Evolutionary conservation across 2,113 vertebrate species (phyloP).

Genomic region (Vidua chalybeata): DNA sequence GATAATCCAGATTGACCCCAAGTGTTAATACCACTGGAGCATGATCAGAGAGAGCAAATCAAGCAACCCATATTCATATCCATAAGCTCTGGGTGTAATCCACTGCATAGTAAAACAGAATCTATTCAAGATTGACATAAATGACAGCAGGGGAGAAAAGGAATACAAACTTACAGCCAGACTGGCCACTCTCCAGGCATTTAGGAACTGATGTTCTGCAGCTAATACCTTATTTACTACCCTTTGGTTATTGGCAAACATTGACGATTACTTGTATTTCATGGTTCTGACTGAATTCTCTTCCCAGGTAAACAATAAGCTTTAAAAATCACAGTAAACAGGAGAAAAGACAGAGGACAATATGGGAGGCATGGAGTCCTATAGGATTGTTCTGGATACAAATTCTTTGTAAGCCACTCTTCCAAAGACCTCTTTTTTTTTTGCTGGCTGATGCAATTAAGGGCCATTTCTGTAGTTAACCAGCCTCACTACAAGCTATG

Average conservation of each 20-base stretch:
- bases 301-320: constrained; percentile 29
- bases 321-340: neutral
- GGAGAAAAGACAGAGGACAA: neutral
- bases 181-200: constrained; percentile 35
- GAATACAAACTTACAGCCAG: neutral
- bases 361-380: neutral
- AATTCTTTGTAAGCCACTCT: neutral
- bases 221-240: constrained; percentile 31
- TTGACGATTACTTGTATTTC: neutral
- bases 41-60: constrained; percentile 59
- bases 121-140: constrained; percentile 58
- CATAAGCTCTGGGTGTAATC: constrained; percentile 60
- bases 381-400: neutral
- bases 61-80: constrained; percentile 56
- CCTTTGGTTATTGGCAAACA: constrained; percentile 17
- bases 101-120: constrained; percentile 46
- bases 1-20: constrained; percentile 68
- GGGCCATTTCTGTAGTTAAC: neutral
- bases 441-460: neutral
- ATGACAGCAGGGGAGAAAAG: constrained; percentile 32
- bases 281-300: neutral
- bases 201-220: constrained; percentile 11
- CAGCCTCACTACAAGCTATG: neutral
- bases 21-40: constrained; percentile 61
- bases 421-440: neutral